phyloP scores from a whole-genome alignment of 2,797 vertebrate genomes.

The Valencia hispanica region DNA sequence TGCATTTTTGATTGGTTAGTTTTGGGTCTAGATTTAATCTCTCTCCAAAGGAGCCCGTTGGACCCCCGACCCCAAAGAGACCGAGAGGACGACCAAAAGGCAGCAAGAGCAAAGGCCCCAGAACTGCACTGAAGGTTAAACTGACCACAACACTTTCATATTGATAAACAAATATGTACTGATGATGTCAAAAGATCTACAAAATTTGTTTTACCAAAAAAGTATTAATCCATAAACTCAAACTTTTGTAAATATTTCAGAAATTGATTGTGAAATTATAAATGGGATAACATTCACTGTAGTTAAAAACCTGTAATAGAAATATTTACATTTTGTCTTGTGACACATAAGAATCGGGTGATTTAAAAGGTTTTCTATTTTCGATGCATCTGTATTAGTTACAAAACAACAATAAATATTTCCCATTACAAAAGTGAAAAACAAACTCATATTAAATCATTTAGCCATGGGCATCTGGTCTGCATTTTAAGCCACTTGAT shows the following conservation, averaged over 20 bases:
- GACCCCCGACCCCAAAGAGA: constrained; percentile 81
- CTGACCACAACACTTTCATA: constrained; percentile 13
- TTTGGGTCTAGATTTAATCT: constrained; percentile 19
- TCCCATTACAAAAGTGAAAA: not conserved
- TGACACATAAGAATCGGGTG: not conserved
- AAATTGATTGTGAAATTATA: not conserved
- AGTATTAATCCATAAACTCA: not conserved
- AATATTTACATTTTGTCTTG: not conserved
- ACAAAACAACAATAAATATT: not conserved
- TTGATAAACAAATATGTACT: not conserved
- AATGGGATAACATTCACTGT: not conserved
- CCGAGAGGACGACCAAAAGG: constrained; percentile 84
- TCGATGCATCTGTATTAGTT: not conserved
- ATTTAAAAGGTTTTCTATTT: not conserved
- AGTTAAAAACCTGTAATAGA: not conserved
- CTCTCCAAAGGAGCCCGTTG: constrained; percentile 75
- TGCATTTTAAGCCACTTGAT: not conserved
- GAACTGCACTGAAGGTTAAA: constrained; percentile 74
- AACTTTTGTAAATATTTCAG: not conserved
- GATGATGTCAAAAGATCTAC: too few relatives aligned
- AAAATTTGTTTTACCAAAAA: not conserved
- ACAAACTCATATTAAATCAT: not conserved
- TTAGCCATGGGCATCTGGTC: not conserved
- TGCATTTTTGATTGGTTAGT: constrained; percentile 1
- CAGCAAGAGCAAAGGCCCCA: constrained; percentile 83